Base-by-base conservation (phyloP, 2,888 invertebrate genomes). In the Pammene aurita region DNA sequence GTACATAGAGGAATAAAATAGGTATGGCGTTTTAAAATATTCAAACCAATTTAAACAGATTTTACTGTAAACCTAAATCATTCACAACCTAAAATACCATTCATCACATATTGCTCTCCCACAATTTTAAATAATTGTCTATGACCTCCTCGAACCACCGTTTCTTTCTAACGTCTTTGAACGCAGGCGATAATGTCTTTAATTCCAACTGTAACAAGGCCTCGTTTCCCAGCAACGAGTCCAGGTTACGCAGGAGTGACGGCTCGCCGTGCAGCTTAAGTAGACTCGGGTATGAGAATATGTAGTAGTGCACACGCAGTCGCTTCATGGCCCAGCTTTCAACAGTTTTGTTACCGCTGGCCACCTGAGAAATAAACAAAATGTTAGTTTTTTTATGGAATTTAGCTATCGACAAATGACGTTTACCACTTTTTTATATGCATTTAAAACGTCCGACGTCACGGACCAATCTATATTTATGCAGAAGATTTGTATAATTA, bases 61-160 rank as follows among this genome's bases (percentile, higher is more conserved):
- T 62, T 38, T 7, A 38, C 44, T 18, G 48, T 14, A 50, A n/a
- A 38, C 16, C 34, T 48, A 72, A 5, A 73, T 67, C 11, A 13
- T 66, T 14, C 14, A 46, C 26, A 70, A 68, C 70, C 62, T 62
- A 67, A 41, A 44, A 67, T 35, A 62, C 77, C 71, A 50, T 72
- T 72, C 48, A 87, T 95, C 94, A 96, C 95, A 97, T 96, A 87
- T 97, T 97, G 80, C 96, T 95, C 88, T 97, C 97, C 97, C 97
- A 97, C 74, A 97, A 90, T 88, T 97, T 97, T 87, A 97, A 94
- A 89, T 96, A 96, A 93, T 97, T 97, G 89, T 97, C 97, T 84
- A 97, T 94, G 70, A 97, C 96, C 92, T 97, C 97, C 76, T 96
- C 95, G 84, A 97, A 97, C 97, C 97, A 97, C 82, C 95, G 94